These are phyloP conservation scores for Oikopleura vanhoeffeni DNA, from an alignment of 23 tunicate species.

Conservation along the genomic window DNA sequence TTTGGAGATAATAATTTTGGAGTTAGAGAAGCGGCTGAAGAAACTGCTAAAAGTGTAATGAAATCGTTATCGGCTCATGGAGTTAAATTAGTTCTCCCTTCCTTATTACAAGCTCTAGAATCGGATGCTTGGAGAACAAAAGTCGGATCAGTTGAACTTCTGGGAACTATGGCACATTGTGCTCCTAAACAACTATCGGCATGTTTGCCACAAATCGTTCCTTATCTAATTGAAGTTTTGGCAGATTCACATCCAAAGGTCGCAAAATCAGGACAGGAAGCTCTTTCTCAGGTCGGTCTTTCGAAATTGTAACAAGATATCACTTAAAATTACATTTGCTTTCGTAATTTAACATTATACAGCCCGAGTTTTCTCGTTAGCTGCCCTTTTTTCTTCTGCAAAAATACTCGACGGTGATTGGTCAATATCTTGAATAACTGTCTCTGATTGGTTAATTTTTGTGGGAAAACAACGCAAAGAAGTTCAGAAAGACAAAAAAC, in stretches of 20 bases:
- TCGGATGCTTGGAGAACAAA: constrained; percentile 88
- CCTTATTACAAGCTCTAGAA: constrained; percentile 39
- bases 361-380: background rate
- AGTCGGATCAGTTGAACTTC: constrained; percentile 69
- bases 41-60: constrained; percentile 80
- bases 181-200: constrained; percentile 81
- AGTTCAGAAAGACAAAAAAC: background rate
- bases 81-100: constrained; percentile 78
- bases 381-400: no score
- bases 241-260: constrained; percentile 93
- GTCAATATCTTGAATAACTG: no score
- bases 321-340: background rate
- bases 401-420: no score
- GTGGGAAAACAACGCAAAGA: background rate
- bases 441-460: no score
- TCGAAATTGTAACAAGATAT: background rate
- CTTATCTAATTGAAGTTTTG: constrained; percentile 53
- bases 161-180: constrained; percentile 85
- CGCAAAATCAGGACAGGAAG: constrained; percentile 45
- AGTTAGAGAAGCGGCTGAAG: constrained; percentile 77
- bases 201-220: constrained; percentile 79
- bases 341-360: background rate
- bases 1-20: constrained; percentile 62
- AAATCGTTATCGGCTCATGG: constrained; percentile 65
- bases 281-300: background rate